phyloP scores from a whole-genome alignment of 2,797 vertebrate genomes.

The Siniperca obscura region DNA sequence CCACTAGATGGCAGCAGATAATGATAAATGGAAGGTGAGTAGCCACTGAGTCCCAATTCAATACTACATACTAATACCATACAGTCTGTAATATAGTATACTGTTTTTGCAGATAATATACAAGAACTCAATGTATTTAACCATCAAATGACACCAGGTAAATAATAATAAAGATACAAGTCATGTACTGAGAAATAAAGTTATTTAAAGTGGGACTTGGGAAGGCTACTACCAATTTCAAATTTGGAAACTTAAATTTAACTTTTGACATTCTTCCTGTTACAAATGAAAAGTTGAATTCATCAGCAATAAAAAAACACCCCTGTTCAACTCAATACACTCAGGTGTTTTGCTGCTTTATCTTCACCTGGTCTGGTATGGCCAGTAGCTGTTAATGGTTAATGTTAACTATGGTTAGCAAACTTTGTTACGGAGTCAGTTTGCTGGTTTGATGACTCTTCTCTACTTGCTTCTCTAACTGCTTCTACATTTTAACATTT shows the following conservation, averaged over 20 bases:
- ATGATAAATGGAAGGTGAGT: background rate
- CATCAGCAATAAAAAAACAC: background rate
- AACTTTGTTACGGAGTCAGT: background rate
- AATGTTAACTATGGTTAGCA: background rate
- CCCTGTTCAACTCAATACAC: background rate
- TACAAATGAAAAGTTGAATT: background rate
- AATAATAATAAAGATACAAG: background rate
- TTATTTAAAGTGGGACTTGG: background rate
- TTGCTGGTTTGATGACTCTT: background rate
- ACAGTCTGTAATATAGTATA: background rate
- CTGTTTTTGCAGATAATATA: background rate
- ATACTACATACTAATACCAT: background rate
- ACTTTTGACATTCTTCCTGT: background rate
- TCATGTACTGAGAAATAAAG: background rate
- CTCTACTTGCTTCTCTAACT: background rate
- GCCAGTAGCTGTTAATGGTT: background rate
- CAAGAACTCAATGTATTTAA: background rate
- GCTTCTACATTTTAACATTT: background rate
- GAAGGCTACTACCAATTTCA: background rate
- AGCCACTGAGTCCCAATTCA: background rate
- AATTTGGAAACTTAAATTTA: background rate
- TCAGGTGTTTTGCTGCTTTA: background rate
- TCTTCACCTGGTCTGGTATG: background rate
- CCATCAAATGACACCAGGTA: background rate
- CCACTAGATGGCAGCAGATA: slow-evolving; percentile 77